These are phyloP conservation scores for Drosophila parthenogenetica DNA, from an alignment of 2,888 invertebrate species.

Conservation along the genomic window DNA sequence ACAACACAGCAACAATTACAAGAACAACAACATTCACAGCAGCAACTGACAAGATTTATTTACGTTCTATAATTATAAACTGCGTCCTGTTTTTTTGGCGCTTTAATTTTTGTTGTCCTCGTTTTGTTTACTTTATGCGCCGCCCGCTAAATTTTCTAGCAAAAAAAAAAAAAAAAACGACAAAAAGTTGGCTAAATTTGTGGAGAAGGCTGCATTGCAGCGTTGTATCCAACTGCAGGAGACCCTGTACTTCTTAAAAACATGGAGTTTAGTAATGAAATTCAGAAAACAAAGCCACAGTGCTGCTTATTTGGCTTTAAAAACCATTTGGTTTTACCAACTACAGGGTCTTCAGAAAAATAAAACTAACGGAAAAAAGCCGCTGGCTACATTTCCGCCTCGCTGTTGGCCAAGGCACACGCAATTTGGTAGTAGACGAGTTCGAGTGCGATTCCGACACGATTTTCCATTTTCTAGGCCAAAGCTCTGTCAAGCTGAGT, in stretches of 20 bases:
- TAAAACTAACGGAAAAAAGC: conserved; percentile 3
- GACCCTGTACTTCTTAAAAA: not conserved
- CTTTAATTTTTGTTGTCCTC: conserved; percentile 58
- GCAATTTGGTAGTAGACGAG: conserved; percentile 50
- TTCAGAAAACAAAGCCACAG: too few relatives aligned
- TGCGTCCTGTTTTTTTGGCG: conserved; percentile 55
- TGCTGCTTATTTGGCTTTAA: not conserved
- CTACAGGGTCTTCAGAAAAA: not conserved
- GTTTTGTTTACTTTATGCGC: conserved; percentile 71
- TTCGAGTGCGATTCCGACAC: conserved; percentile 37
- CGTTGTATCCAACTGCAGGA: not conserved
- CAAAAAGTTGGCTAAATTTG: not conserved
- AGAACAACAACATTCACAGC: conserved; percentile 6
- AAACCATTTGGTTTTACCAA: not conserved
- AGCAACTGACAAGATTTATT: conserved; percentile 57
- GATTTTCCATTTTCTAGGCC: conserved; percentile 74
- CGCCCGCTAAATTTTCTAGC: conserved; percentile 56
- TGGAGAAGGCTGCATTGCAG: not conserved
- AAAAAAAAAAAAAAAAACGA: conserved; percentile 7
- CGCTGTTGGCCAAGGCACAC: conserved; percentile 37
- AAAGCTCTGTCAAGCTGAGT: conserved; percentile 67
- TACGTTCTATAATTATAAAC: conserved; percentile 70
- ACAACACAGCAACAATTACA: not conserved
- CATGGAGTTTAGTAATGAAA: too few relatives aligned
- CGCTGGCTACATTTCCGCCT: conserved; percentile 37